Evolutionary conservation across 2,888 invertebrate genomes (phyloP), one percentile per base, ranked within the genome.

Genomic region (Gastrophysa polygoni): DNA sequence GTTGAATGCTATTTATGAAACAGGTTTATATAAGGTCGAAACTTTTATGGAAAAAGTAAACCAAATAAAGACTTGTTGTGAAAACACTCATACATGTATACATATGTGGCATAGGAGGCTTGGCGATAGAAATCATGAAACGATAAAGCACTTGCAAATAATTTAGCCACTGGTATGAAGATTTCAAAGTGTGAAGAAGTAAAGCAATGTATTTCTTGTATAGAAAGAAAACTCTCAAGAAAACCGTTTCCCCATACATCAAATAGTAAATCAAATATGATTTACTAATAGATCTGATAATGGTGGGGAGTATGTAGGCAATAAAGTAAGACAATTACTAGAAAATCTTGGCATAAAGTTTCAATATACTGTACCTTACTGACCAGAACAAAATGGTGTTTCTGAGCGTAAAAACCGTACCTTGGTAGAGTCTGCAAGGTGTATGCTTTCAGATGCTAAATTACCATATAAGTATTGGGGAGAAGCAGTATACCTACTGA

Each of bases 381-480:
- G 54, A 20, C 54, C 54, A 29, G 47, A 57, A 32, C 29, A 57
- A 46, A 57, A 57, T 18, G 29, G 57, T 47, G 43, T 43, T 7
- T 46, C 32, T 47, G 48, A 57, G 24, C 8, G 56, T 11, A 56
- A 56, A 44, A 56, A 46, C 29, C 18, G 44, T 21, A 56, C 56
- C 20, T 56, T 56, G 18, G 18, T 56, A 28, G 57, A 57, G 20
- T 28, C 57, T 10, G 57, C 29, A 3, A 28, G 57, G 5, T 57
- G 57, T 18, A 57, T 57, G 48, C 17, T 57, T 7, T 47, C 21
- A 29, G 47, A 57, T 18, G 52, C 52, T 7, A 17, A 32, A 52
- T 20, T 52, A 20, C 32, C 52, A 16, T n/a, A 34, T 18, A 52
- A 52, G 38, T 52, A 52, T 34, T 52, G 52, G 52, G 52, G 52